Evolutionary conservation across 2,797 vertebrate genomes (phyloP).

Genomic region (Lutjanus campechanus): DNA sequence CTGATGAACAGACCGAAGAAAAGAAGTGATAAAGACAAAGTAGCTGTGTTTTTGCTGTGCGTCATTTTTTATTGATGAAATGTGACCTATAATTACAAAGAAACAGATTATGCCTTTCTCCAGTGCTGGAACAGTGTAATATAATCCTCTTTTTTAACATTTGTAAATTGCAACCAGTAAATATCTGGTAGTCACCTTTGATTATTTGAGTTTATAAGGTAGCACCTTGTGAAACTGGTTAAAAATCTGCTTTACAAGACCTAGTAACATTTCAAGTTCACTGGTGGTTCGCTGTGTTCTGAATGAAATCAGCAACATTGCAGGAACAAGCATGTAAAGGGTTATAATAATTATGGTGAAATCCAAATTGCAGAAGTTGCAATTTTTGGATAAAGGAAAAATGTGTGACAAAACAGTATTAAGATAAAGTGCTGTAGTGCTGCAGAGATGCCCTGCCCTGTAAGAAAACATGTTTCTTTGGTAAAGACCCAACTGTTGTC

Average conservation of each 20-base stretch:
- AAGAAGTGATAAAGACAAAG: background rate
- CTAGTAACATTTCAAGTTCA: too few relatives aligned
- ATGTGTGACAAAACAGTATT: too few relatives aligned
- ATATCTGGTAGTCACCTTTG: background rate
- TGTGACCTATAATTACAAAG: background rate
- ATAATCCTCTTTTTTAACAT: background rate
- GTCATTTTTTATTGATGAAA: background rate
- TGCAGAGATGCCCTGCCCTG: too few relatives aligned
- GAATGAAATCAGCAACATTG: too few relatives aligned
- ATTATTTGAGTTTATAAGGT: background rate
- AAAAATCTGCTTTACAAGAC: background rate
- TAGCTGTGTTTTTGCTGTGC: background rate
- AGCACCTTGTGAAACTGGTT: background rate
- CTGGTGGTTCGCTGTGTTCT: too few relatives aligned
- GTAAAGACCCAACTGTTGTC: too few relatives aligned
- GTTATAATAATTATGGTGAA: too few relatives aligned
- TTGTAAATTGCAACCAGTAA: background rate
- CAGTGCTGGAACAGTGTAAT: background rate
- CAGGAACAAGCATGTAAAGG: too few relatives aligned
- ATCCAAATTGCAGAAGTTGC: too few relatives aligned
- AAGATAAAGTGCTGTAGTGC: too few relatives aligned
- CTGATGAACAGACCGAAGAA: background rate
- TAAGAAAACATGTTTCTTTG: too few relatives aligned
- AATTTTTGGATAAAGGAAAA: too few relatives aligned
- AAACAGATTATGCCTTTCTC: background rate